phyloP scores from a whole-genome alignment of 1,140 invertebrate genomes.

The Drosophila funebris region DNA sequence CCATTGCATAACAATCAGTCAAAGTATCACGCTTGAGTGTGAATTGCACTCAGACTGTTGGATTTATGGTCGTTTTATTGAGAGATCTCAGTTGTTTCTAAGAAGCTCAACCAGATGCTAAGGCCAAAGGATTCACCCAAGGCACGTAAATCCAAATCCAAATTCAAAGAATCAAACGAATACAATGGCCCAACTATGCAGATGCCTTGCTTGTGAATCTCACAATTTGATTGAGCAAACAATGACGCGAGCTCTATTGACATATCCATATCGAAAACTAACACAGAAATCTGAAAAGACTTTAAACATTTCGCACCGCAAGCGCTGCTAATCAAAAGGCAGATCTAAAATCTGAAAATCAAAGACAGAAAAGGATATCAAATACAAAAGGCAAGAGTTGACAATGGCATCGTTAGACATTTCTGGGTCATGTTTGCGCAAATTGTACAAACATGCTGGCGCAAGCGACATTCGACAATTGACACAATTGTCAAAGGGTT shows the following conservation, averaged over 20 bases:
- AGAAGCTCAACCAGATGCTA: slow-evolving; percentile 35
- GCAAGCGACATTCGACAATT: not conserved
- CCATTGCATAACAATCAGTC: slow-evolving; percentile 58
- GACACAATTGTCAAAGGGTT: slow-evolving; percentile 31
- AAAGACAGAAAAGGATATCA: slow-evolving; percentile 34
- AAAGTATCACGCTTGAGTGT: slow-evolving; percentile 60
- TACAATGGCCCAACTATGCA: slow-evolving; percentile 35
- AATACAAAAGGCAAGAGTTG: slow-evolving; percentile 7
- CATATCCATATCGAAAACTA: slow-evolving; percentile 42
- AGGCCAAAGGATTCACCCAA: slow-evolving; percentile 52
- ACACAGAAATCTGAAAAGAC: slow-evolving; percentile 26
- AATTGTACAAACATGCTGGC: slow-evolving; percentile 46
- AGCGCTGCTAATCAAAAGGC: slow-evolving; percentile 40
- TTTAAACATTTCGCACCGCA: slow-evolving; percentile 16
- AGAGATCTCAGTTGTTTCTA: slow-evolving; percentile 3
- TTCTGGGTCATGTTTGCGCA: slow-evolving; percentile 67
- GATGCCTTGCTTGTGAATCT: slow-evolving; percentile 27
- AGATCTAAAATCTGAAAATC: slow-evolving; percentile 12
- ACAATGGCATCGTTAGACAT: slow-evolving; percentile 36
- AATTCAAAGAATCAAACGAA: slow-evolving; percentile 16
- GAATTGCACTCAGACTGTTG: slow-evolving; percentile 39
- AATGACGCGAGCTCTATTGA: slow-evolving; percentile 36
- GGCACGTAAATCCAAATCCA: slow-evolving; percentile 39
- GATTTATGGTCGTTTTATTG: slow-evolving; percentile 58
- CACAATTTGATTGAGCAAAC: slow-evolving; percentile 44